Evolutionary conservation across 2,113 vertebrate genomes (phyloP).

Genomic region (Laticauda colubrina): DNA sequence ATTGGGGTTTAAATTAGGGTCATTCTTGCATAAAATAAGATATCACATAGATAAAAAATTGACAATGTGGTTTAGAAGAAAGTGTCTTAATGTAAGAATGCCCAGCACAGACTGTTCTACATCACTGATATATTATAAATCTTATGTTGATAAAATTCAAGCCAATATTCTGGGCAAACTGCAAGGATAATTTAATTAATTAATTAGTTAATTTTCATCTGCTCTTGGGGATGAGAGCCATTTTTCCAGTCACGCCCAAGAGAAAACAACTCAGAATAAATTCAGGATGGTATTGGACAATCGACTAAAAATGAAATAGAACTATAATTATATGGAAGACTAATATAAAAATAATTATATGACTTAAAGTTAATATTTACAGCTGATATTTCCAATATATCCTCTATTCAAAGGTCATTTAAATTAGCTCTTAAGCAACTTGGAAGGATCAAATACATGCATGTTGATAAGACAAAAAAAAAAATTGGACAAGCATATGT

Average conservation of each 20-base stretch:
- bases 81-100: neutral
- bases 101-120: neutral
- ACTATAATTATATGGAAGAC: neutral
- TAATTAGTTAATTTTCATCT: neutral
- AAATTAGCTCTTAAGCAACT: neutral
- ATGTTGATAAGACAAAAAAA: neutral
- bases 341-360: neutral
- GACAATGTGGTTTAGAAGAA: neutral
- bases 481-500: neutral
- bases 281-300: neutral
- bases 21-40: neutral
- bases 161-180: neutral
- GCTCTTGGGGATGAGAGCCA: neutral
- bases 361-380: neutral
- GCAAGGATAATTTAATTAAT: neutral
- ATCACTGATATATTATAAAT: neutral
- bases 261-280: neutral
- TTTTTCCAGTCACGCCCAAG: neutral
- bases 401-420: neutral
- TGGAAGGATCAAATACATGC: neutral
- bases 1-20: neutral
- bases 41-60: neutral
- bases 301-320: neutral
- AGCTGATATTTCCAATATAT: neutral
- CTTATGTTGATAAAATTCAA: neutral